Base-by-base conservation (phyloP, 2,888 invertebrate species). In the Axea sp. region DNA sequence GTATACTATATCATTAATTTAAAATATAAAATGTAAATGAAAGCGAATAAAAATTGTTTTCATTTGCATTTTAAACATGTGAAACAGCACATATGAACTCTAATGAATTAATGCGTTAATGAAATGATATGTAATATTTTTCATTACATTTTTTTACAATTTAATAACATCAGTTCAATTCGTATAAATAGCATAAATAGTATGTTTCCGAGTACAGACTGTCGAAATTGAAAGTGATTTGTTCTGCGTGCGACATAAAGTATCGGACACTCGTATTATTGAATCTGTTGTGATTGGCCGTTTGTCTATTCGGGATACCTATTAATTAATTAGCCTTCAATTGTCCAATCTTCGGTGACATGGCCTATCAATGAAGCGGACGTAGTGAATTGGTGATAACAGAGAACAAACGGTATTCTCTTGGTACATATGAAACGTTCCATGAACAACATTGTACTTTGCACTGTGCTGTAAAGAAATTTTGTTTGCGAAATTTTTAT, bases 261-360 rank as follows among this genome's bases (percentile, higher is more conserved):
- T 67, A 67, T 67, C 49, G 57, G 30, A 41, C 49, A 33, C 57
- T 67, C 41, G 57, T 57, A 67, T 67, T 67, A 67, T 39, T 49
- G 39, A 57, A 59, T 49, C 30, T 41, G 67, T 49, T 67, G 57
- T 59, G 67, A 67, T 67, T 67, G 67, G 57, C 67, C 49, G 33
- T 67, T 67, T 67, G 57, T 67, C 67, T 57, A 55, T 57, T 47
- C 67, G 57, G 31, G 6, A 69, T 37, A 15, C 53, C 57, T 53
- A 49, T 59, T 69, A 67, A 53, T 75, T 71, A 67, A 77, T 74
- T 73, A 41, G 62, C 69, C 47, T 68, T 60, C 53, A 53, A 76
- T 60, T 51, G 47, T 35, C 57, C 55, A 68, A 64, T 67, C 59
- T 53, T 68, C 55, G 68, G 59, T 41, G 39, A 55, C 35, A 47